A percentile compares a stretch with the other conserved stretches of the same genome.
Conservation (phyloP, 2,888 invertebrate species). For the Euzetes globulus region DNA sequence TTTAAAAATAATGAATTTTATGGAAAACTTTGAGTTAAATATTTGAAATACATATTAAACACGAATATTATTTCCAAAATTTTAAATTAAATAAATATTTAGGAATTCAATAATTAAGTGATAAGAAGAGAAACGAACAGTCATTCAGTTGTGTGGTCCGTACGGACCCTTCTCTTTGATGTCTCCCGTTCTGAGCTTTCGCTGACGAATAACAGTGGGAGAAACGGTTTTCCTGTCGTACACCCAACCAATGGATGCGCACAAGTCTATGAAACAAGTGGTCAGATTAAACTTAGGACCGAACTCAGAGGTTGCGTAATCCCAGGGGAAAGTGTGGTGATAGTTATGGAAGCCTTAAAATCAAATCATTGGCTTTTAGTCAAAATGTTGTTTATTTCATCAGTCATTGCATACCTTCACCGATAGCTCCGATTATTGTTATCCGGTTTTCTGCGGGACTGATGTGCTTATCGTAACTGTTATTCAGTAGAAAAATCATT, state of each 20-base stretch:
- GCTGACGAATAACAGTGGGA: slow-evolving; percentile 43
- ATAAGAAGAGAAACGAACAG: background rate
- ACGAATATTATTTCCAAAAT: background rate
- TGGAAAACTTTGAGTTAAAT: background rate
- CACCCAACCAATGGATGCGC: slow-evolving; percentile 47
- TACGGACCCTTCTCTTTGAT: slow-evolving; percentile 27
- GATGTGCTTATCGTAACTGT: slow-evolving; percentile 61
- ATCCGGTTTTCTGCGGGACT: slow-evolving; percentile 48
- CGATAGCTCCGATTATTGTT: slow-evolving; percentile 47
- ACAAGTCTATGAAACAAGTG: slow-evolving; percentile 48
- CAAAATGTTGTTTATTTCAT: slow-evolving; percentile 51
- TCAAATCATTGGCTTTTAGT: slow-evolving; percentile 35
- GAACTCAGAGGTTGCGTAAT: slow-evolving; percentile 49
- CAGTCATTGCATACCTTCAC: slow-evolving; percentile 39
- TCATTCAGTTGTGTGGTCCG: slow-evolving; percentile 8
- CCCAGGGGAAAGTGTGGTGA: slow-evolving; percentile 50
- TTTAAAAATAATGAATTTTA: too few relatives aligned
- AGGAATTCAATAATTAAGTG: background rate
- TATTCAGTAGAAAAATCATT: background rate
- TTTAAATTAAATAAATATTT: background rate
- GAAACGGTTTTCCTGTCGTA: slow-evolving; percentile 47
- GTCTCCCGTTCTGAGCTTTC: slow-evolving; percentile 53
- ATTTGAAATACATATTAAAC: background rate
- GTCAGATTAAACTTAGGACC: slow-evolving; percentile 48
- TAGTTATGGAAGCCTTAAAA: slow-evolving; percentile 50